These are phyloP conservation scores for Tinea semifulvella DNA, from an alignment of 2,888 invertebrate species.

Conservation along the genomic window DNA sequence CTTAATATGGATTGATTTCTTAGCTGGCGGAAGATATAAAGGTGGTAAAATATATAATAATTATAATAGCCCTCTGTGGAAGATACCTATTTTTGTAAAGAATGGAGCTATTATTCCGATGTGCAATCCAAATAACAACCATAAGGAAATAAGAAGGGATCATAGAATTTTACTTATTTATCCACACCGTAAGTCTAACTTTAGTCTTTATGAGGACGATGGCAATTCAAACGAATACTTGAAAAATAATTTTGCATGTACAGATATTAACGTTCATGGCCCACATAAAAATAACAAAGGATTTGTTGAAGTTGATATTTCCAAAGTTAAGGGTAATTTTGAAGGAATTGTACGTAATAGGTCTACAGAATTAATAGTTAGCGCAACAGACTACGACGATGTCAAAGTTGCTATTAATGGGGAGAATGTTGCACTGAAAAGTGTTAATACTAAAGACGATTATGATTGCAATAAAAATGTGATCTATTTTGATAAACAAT, in stretches of 20 bases:
- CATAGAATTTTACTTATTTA: constrained; percentile 41
- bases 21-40: constrained; percentile 48
- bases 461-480: constrained; percentile 34
- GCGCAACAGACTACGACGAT: constrained; percentile 29
- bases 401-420: constrained; percentile 40
- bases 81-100: constrained; percentile 49
- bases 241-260: constrained; percentile 32
- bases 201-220: constrained; percentile 51
- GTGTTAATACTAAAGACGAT: constrained; percentile 32
- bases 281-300: constrained; percentile 32
- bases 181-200: constrained; percentile 35
- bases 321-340: constrained; percentile 40
- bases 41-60: constrained; percentile 50
- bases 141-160: constrained; percentile 38
- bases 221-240: constrained; percentile 42
- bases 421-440: constrained; percentile 27
- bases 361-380: constrained; percentile 41
- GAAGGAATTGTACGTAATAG: constrained; percentile 36
- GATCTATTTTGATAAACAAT: constrained; percentile 37
- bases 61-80: constrained; percentile 44
- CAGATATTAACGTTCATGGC: constrained; percentile 29
- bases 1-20: constrained; percentile 51
- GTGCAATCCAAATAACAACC: constrained; percentile 48
- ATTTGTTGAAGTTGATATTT: constrained; percentile 34
- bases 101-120: constrained; percentile 55